phyloP scores from a whole-genome alignment of 2,888 invertebrate genomes.

The Luffia ferchaultella region DNA sequence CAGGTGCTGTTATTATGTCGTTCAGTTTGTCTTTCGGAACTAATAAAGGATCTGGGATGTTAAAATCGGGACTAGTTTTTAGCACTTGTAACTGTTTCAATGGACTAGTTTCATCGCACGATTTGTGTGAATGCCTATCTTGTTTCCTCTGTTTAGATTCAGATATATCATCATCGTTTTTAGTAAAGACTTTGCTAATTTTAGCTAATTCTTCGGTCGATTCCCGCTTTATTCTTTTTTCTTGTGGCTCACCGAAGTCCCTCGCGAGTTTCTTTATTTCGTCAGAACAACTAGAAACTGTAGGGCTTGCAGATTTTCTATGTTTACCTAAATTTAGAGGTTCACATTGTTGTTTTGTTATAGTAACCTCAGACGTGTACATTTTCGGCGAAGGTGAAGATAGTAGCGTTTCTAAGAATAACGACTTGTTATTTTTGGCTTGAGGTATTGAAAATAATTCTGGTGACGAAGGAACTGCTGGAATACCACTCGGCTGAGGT shows the following conservation, averaged over 20 bases:
- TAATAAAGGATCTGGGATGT: conserved; percentile 82
- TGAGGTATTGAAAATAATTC: conserved; percentile 66
- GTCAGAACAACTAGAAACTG: conserved; percentile 78
- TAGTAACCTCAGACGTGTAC: conserved; percentile 64
- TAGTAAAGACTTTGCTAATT: conserved; percentile 45
- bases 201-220: conserved; percentile 41
- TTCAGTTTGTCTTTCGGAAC: conserved; percentile 80
- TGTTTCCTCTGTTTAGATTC: conserved; percentile 29
- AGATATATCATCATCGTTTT: conserved; percentile 29
- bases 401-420: conserved; percentile 70
- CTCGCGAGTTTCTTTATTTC: conserved; percentile 69
- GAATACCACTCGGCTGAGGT: conserved; percentile 76
- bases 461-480: conserved; percentile 74
- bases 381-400: conserved; percentile 67
- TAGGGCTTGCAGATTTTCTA: conserved; percentile 74
- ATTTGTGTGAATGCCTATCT: conserved; percentile 27
- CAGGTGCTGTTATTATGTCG: conserved; percentile 75
- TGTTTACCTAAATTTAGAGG: conserved; percentile 75
- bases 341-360: conserved; percentile 68
- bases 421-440: conserved; percentile 55
- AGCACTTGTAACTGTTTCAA: conserved; percentile 76
- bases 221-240: conserved; percentile 43
- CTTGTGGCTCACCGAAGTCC: conserved; percentile 56
- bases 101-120: conserved; percentile 66
- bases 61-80: conserved; percentile 70